Evolutionary conservation across 2,888 invertebrate genomes (phyloP).

Genomic region (Nephrotoma guestfalica): DNA sequence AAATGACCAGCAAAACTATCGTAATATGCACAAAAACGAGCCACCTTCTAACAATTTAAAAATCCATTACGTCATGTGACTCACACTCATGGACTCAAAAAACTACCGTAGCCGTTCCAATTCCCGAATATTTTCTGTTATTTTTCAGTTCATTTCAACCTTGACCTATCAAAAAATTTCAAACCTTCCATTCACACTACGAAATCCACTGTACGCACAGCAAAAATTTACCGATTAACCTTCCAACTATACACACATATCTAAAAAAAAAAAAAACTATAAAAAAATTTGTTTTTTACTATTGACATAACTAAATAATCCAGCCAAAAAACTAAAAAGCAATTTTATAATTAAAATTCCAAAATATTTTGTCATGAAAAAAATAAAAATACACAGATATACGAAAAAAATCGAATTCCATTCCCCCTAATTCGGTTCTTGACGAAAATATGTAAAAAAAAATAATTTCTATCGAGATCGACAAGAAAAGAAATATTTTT

Average conservation of each 20-base stretch:
- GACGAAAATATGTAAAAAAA: neutral
- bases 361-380: neutral
- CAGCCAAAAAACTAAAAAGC: neutral
- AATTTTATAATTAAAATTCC: neutral
- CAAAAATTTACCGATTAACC: neutral
- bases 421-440: neutral
- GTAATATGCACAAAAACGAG: too few relatives aligned
- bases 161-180: neutral
- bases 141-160: neutral
- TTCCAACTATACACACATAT: neutral
- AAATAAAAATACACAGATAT: neutral
- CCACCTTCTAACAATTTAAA: too few relatives aligned
- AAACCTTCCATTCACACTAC: neutral
- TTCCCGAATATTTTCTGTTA: neutral
- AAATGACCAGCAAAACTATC: too few relatives aligned
- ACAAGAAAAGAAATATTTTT: slow-evolving; percentile 1
- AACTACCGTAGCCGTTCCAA: neutral
- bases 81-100: too few relatives aligned
- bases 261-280: neutral
- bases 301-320: neutral
- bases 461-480: slow-evolving; percentile 3
- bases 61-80: too few relatives aligned
- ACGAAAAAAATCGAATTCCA: neutral
- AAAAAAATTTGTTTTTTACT: neutral
- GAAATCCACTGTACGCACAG: neutral